Percentiles rank a stretch among this genome's conserved stretches.
Evolutionary conservation across 2,113 vertebrate species (phyloP).

Genomic region (Callipepla squamata): DNA sequence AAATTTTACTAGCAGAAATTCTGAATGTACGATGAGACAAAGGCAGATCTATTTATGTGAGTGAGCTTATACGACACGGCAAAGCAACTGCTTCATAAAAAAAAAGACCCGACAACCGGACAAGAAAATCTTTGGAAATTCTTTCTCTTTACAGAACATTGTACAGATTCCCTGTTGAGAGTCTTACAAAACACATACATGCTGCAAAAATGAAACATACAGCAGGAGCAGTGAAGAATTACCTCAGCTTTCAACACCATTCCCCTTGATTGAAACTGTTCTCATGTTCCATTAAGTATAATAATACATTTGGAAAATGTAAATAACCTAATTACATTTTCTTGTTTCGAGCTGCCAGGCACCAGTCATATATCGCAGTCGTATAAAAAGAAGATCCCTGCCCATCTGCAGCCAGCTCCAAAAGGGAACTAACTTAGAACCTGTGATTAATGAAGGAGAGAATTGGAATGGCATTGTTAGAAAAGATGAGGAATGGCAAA

Average conservation of each 20-base stretch:
- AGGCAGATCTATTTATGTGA: slow-evolving; percentile 27
- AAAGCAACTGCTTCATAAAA: slow-evolving; percentile 15
- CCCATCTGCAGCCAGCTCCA: slow-evolving; percentile 99
- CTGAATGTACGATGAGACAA: not conserved
- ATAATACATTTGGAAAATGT: slow-evolving; percentile 53
- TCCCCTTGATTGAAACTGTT: slow-evolving; percentile 71
- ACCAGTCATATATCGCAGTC: slow-evolving; percentile 92
- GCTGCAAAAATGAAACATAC: slow-evolving; percentile 49
- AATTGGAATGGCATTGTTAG: slow-evolving; percentile 18
- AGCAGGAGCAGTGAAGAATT: slow-evolving; percentile 44
- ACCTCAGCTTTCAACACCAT: slow-evolving; percentile 69
- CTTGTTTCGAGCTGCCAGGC: slow-evolving; percentile 88
- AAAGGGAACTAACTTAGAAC: slow-evolving; percentile 96
- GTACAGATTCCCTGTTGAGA: not conserved
- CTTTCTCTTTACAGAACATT: slow-evolving; percentile 19
- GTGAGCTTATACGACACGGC: not conserved
- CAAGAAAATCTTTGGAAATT: slow-evolving; percentile 15
- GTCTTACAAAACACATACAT: slow-evolving; percentile 24
- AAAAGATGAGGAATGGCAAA: not conserved
- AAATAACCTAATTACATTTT: slow-evolving; percentile 85
- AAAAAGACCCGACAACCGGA: not conserved
- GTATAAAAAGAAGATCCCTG: slow-evolving; percentile 92
- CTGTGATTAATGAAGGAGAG: slow-evolving; percentile 75
- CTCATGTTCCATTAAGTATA: slow-evolving; percentile 44
- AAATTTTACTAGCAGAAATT: not conserved